Evolutionary conservation across 2,113 vertebrate genomes (phyloP).

Genomic region (Emydura subglobosa): DNA sequence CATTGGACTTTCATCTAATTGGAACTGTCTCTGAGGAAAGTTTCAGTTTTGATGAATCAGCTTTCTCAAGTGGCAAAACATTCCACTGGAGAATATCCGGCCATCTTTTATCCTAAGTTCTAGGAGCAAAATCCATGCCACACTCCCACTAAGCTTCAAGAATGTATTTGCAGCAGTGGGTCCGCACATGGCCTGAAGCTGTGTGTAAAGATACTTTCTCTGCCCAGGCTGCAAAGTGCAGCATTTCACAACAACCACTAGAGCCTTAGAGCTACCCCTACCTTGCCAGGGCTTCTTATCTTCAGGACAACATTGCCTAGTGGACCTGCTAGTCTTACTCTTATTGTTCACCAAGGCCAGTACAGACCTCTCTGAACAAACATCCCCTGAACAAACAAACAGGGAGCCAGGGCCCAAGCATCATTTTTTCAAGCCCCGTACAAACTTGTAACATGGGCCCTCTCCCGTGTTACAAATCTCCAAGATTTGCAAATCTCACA

Average conservation of each 20-base stretch:
- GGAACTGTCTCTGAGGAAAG: not conserved
- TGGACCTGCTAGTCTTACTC: not conserved
- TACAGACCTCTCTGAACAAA: not conserved
- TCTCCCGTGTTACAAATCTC: too few relatives aligned
- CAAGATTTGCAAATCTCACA: too few relatives aligned
- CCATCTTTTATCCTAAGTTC: not conserved
- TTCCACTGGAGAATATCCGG: not conserved
- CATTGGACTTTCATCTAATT: not conserved
- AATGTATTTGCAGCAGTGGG: not conserved
- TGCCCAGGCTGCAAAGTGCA: not conserved
- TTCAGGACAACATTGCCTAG: not conserved
- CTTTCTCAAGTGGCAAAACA: not conserved
- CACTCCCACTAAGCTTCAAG: not conserved
- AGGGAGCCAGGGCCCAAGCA: not conserved
- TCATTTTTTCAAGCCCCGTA: too few relatives aligned
- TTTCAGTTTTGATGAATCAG: not conserved
- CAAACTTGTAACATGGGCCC: too few relatives aligned
- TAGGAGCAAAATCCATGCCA: not conserved
- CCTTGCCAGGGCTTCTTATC: not conserved
- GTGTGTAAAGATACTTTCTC: not conserved
- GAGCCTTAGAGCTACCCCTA: not conserved
- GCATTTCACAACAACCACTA: not conserved
- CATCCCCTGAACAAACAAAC: too few relatives aligned
- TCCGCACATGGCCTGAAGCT: not conserved
- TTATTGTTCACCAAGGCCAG: not conserved